Percentiles rank a stretch among this genome's conserved stretches.
These are phyloP conservation scores for Blera fallax DNA, from an alignment of 2,888 invertebrate genomes.

Conservation along the genomic window DNA sequence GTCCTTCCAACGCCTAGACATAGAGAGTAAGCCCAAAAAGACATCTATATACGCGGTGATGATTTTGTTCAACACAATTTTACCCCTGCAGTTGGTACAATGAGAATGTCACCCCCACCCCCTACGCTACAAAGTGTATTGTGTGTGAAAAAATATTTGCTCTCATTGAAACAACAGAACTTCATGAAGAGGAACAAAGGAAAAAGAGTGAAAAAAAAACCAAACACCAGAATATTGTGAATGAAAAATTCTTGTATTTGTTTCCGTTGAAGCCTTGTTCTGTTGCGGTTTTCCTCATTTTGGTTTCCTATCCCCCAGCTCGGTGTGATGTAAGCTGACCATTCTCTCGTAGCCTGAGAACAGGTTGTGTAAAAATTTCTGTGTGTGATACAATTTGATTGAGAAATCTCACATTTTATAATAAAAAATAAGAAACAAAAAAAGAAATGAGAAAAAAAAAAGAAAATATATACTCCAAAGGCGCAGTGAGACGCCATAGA, in stretches of 20 bases:
- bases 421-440: background rate
- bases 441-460: constrained; percentile 6
- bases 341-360: constrained; percentile 42
- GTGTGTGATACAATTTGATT: constrained; percentile 68
- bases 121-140: background rate
- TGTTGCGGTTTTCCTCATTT: constrained; percentile 65
- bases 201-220: background rate
- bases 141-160: background rate
- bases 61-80: too few relatives aligned
- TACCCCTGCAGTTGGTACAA: too few relatives aligned
- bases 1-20: too few relatives aligned
- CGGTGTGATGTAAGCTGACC: constrained; percentile 44
- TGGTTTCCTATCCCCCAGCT: constrained; percentile 38
- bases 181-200: background rate
- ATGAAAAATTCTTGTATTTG: constrained; percentile 52
- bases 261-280: constrained; percentile 66
- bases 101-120: too few relatives aligned
- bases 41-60: too few relatives aligned
- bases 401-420: constrained; percentile 64
- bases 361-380: constrained; percentile 47
- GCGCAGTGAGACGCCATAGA: constrained; percentile 7
- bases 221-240: constrained; percentile 28
- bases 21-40: too few relatives aligned
- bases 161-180: background rate
- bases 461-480: background rate